Conservation (phyloP, 2,888 invertebrate species). For the Nephrotoma guestfalica region DNA sequence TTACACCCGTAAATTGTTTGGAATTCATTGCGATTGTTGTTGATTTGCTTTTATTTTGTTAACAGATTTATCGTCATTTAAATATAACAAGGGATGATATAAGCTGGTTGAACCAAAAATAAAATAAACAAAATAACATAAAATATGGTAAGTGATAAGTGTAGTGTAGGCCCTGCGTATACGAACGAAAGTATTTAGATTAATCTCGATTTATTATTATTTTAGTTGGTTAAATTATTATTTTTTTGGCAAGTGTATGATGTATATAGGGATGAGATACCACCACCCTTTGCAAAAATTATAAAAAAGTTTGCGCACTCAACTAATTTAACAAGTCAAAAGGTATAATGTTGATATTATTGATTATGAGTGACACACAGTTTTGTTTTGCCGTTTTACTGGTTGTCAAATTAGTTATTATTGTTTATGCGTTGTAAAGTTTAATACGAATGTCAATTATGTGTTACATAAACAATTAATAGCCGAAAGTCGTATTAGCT, state of each 20-base stretch:
- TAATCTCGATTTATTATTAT: background rate
- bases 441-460: background rate
- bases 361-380: background rate
- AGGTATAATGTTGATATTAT: background rate
- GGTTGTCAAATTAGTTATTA: background rate
- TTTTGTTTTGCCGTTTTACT: background rate
- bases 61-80: background rate
- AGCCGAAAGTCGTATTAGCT: background rate
- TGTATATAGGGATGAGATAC: background rate
- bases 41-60: background rate
- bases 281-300: background rate
- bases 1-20: slow-evolving; percentile 5
- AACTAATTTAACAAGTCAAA: background rate
- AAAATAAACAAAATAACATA: background rate
- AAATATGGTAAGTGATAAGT: no score
- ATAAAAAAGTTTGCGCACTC: background rate
- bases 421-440: background rate
- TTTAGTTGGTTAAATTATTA: background rate
- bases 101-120: background rate
- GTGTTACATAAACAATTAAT: background rate
- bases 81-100: background rate
- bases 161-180: no score
- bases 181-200: background rate
- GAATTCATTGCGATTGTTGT: slow-evolving; percentile 1
- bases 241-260: background rate